Base-by-base conservation (phyloP, 2,113 vertebrate genomes). In the Perognathus longimembris region DNA sequence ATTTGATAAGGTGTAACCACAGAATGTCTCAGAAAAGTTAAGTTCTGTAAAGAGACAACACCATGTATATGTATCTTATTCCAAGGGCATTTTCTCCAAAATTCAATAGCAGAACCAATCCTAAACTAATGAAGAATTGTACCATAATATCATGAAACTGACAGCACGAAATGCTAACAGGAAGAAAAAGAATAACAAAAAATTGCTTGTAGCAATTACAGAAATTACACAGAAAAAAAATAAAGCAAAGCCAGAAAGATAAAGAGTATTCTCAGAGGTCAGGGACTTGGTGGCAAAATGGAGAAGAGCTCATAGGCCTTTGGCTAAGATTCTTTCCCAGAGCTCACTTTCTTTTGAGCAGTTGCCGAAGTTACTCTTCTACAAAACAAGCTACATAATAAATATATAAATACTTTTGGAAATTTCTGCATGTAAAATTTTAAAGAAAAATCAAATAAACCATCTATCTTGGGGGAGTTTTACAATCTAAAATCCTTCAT, bases 371-470 rank as follows among this genome's bases (percentile, higher is more conserved):
- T 40, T 91, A 84, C 42, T 88, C 42, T 85, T 79, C 75, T 70
- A 90, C 70, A 61, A 93, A 96, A 92, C 6, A 77, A 96, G 87
- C 40, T 28, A 91, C 22, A 91, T 15, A 63, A 66, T 36, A 94
- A 94, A 93, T 36, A 67, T 26, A 80, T 38, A 95, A 85, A 82
- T 61, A 57, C 28, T 86, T 94, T 70, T 66, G 11, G 6, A 74
- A 61, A 90, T 88, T 32, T 69, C 36, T 85, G 24, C 24, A 79
- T 24, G 79, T 21, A 66, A 82, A 50, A 38, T 92, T 93, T 93
- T 75, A 63, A 82, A 79, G 74, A 90, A 92, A 95, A 85, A 77
- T 82, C 78, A 85, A 10, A 0, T 50, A 93, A 73, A 17, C 24
- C 89, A 85, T 34, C 40, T 71, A 87, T 57, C 57, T 22, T 83